Base-by-base conservation (phyloP, 1,140 invertebrate species). In the Zaprionus africanus region DNA sequence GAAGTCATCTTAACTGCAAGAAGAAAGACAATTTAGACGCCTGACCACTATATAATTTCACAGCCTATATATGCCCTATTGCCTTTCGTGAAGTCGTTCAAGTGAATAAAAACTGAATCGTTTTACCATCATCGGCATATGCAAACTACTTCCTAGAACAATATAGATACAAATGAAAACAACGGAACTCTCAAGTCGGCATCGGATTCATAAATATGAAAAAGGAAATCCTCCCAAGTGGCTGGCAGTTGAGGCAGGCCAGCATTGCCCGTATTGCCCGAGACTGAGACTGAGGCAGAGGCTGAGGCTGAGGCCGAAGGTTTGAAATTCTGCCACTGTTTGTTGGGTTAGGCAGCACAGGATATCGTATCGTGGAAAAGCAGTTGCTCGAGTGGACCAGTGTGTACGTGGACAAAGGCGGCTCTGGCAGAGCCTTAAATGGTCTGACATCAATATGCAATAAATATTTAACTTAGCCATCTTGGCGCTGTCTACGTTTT, bases 391-490 rank as follows among this genome's bases (percentile, higher is more conserved):
- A 65, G 53, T 79, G 43, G 38, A 57, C 56, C 56, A 76, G 80
- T 77, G 80, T 77, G 80, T 77, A 57, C 71, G 77, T 71, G 78
- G 80, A 79, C 74, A 88, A 87, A 87, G 84, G 87, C 78, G 80
- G 84, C 73, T 74, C 68, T 34, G 9, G 57, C 69, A 66, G 24
- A 75, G 63, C 85, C 83, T 81, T 87, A 87, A 84, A 87, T 90
- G 83, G 84, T 69, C 68, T 78, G 85, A 87, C 83, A 90, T 87
- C 85, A 87, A 87, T 87, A 87, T 90, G 84, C 85, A 87, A 87
- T 87, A 87, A 87, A 87, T 85, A 88, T 90, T 87, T 87, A 90
- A 90, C 68, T 72, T 72, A 76, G 77, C 84, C 70, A 88, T 84
- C 82, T 82, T 86, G 83, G 82, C 80, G 83, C 78, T 86, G 82